Percentiles rank a stretch among this genome's conserved stretches.
phyloP scores from a whole-genome alignment of 1,140 invertebrate species.

The Drosophila micromelanica region DNA sequence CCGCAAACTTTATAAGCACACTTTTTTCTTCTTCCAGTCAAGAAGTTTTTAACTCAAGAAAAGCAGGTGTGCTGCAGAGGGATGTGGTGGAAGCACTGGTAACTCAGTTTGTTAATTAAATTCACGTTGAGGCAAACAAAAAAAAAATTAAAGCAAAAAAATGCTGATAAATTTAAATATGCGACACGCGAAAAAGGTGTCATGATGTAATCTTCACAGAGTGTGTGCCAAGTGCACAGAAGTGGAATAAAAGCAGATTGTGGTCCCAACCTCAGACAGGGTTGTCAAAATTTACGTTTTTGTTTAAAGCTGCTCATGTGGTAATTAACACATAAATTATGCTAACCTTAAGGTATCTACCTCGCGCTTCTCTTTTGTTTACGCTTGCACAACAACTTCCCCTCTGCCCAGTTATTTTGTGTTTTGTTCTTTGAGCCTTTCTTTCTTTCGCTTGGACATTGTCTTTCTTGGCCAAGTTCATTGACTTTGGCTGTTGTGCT shows the following conservation, averaged over 20 bases:
- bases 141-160: background rate
- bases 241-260: background rate
- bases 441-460: constrained; percentile 34
- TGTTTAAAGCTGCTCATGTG: constrained; percentile 4
- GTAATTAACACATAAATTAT: constrained; percentile 44
- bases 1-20: constrained; percentile 43
- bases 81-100: background rate
- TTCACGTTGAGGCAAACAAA: constrained; percentile 23
- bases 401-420: background rate
- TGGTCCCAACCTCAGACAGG: background rate
- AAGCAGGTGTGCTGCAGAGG: background rate
- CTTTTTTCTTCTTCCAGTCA: constrained; percentile 21
- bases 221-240: constrained; percentile 29
- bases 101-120: constrained; percentile 56
- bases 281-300: background rate
- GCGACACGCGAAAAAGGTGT: constrained; percentile 28
- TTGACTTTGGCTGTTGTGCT: constrained; percentile 7
- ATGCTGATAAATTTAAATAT: constrained; percentile 23
- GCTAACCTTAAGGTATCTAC: constrained; percentile 4
- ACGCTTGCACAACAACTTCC: constrained; percentile 28
- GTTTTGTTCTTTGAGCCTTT: constrained; percentile 19
- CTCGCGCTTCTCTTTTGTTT: background rate
- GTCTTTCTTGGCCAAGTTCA: constrained; percentile 33
- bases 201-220: constrained; percentile 41
- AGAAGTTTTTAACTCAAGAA: constrained; percentile 36